Conservation (phyloP, 92 coral and sea anemone species). For the Galaxea fascicularis region DNA sequence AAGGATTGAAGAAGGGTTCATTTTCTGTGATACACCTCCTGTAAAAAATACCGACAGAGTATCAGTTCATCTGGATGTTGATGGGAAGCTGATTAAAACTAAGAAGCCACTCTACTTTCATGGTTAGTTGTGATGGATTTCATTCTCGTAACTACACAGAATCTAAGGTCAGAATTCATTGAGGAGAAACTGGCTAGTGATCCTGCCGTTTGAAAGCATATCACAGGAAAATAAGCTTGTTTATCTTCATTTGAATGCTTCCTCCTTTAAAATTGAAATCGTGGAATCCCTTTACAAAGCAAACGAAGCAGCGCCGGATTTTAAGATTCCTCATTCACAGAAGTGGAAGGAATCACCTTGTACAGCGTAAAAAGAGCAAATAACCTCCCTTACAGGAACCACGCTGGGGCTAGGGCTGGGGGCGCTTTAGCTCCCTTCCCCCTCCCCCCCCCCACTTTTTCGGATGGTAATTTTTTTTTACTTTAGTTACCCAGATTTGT, state of each 20-base stretch:
- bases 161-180: background rate
- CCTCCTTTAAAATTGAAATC: too few relatives aligned
- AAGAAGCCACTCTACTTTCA: slow-evolving; percentile 68
- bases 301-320: too few relatives aligned
- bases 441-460: too few relatives aligned
- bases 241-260: too few relatives aligned
- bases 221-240: too few relatives aligned
- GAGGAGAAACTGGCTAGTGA: background rate
- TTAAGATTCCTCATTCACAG: background rate
- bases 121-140: slow-evolving; percentile 36
- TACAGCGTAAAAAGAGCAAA: background rate
- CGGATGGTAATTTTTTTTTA: too few relatives aligned
- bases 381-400: too few relatives aligned
- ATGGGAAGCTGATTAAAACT: slow-evolving; percentile 67
- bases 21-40: slow-evolving; percentile 74
- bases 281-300: too few relatives aligned
- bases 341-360: background rate
- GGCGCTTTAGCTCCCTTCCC: too few relatives aligned
- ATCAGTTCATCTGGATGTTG: slow-evolving; percentile 69
- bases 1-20: slow-evolving; percentile 48
- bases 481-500: too few relatives aligned
- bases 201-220: too few relatives aligned
- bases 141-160: background rate
- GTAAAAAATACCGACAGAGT: slow-evolving; percentile 58
- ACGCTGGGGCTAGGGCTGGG: too few relatives aligned